phyloP scores from a whole-genome alignment of 2,888 invertebrate genomes.

The Stenodema calcarata region DNA sequence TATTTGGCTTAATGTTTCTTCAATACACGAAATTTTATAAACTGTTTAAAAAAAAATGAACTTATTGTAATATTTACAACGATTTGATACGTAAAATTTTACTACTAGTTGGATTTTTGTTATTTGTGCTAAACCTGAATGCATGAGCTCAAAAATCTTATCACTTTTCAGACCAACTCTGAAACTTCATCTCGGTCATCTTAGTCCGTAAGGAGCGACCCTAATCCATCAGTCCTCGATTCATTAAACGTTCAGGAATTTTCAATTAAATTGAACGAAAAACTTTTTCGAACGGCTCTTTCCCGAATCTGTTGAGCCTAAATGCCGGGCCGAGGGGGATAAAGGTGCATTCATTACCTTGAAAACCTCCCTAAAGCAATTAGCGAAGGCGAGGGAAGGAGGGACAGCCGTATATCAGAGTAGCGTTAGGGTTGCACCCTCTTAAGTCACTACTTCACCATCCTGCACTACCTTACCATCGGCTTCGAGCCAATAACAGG shows the following conservation, averaged over 20 bases:
- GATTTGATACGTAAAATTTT: too few species aligned
- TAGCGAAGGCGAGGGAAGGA: constrained; percentile 17
- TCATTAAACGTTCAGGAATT: constrained; percentile 33
- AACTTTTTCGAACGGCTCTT: background rate
- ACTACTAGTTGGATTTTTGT: too few species aligned
- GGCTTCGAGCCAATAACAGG: constrained; percentile 33
- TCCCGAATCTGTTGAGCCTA: constrained; percentile 1
- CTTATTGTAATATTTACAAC: too few species aligned
- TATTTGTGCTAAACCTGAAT: too few species aligned
- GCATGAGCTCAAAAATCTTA: background rate
- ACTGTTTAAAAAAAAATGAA: too few species aligned
- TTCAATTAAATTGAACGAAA: constrained; percentile 34
- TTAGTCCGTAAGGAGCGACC: too few species aligned
- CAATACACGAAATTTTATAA: too few species aligned
- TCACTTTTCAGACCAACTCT: background rate
- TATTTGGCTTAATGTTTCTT: too few species aligned
- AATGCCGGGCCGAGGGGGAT: background rate
- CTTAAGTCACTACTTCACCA: background rate
- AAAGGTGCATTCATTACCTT: constrained; percentile 38
- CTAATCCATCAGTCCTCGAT: background rate
- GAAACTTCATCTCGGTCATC: background rate
- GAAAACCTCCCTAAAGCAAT: constrained; percentile 26
- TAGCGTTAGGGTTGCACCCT: background rate
- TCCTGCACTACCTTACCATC: background rate
- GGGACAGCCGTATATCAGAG: constrained; percentile 15